Evolutionary conservation across 1,140 invertebrate genomes (phyloP), one percentile per base, ranked within the genome.

Genomic region (Holcopasites calliopsidis): DNA sequence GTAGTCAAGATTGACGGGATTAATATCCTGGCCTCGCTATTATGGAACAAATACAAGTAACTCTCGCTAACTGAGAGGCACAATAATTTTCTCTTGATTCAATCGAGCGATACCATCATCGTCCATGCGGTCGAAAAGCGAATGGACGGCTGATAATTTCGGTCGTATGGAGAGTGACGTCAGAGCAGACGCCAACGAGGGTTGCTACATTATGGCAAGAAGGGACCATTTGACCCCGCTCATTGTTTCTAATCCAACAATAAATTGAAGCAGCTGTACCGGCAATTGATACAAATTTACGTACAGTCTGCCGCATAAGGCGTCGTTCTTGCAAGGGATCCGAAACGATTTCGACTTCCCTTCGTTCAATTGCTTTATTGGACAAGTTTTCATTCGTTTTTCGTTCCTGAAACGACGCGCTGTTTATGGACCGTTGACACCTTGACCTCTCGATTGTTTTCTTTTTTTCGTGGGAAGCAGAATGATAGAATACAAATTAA

Each of bases 161-260:
- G 87, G 76, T 78, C 85, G 75, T 80, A n/a, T n/a, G n/a, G 57
- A 78, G 62, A 79, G 72, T 88, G 86, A 88, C 86, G 82, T 86
- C 78, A 86, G 69, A 52, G 28, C 42, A 75, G 80, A 80, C 80
- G 85, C 83, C 83, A 85, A 82, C 82, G 81, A 85, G 80, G 83
- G 83, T 80, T 85, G 80, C 11, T 64, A 83, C 86, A 83, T 88
- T 86, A 86, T 75, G 69, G 80, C 84, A 85, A 89, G 86, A 86
- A 90, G 87, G 86, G 86, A 87, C 87, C 85, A 86, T 88, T 90
- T 90, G 87, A 90, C 88, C 86, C 87, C 86, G 85, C 88, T 91
- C 88, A 91, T 91, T 91, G 89, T 91, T 91, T 91, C 89, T 91
- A 91, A 90, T 90, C 88, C 87, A 87, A 91, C 87, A 90, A 91